Conservation (phyloP, 2,797 vertebrate genomes). For the Hydrocynus forskahlii region DNA sequence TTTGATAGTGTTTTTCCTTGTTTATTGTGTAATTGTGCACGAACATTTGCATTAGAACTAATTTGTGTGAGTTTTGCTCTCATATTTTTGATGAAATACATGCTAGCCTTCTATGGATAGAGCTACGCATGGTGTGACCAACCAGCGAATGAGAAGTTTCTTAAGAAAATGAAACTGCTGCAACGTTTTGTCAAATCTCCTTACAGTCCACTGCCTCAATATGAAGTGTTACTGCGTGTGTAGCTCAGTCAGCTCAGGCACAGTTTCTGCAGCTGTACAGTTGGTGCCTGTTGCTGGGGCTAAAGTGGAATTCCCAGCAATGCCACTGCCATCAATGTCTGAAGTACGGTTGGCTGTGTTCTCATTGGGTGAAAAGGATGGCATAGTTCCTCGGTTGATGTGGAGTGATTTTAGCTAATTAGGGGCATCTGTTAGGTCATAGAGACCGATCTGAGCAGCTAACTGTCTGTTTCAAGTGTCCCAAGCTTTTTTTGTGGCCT, state of each 20-base stretch:
- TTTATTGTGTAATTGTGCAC: not conserved
- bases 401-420: conserved; percentile 10
- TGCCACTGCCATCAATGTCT: not conserved
- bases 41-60: not conserved
- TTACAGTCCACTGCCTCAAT: not conserved
- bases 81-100: not conserved
- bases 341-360: conserved; percentile 2
- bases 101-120: too few relatives aligned
- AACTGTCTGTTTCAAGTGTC: not conserved
- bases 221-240: not conserved
- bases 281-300: not conserved
- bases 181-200: not conserved
- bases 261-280: not conserved
- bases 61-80: not conserved
- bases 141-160: too few relatives aligned
- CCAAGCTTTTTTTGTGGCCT: not conserved
- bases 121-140: too few relatives aligned
- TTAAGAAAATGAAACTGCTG: not conserved
- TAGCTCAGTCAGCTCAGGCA: not conserved
- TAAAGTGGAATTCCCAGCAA: not conserved
- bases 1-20: not conserved
- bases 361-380: not conserved
- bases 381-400: not conserved
- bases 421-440: conserved; percentile 19
- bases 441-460: not conserved